Evolutionary conservation across 2,888 invertebrate genomes (phyloP), one percentile per base, ranked within the genome.

Genomic region (Coremacera marginata): DNA sequence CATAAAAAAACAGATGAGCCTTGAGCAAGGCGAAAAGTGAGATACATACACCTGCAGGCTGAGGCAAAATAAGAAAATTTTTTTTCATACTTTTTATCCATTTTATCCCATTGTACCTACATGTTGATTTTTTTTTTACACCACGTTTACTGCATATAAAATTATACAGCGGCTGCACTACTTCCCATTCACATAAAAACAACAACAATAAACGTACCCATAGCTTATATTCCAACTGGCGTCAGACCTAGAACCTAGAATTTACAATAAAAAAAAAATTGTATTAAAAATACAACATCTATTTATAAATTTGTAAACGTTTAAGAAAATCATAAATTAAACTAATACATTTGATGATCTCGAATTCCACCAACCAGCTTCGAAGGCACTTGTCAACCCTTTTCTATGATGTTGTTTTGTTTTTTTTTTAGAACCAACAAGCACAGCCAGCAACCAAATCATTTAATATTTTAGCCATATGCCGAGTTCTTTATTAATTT

Each of bases 391-490:
- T 65, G 34, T 37, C 34, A 65, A 34, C 37, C 31, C 34, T 31
- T 9, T 55, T n/a, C 55, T n/a, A 60, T 25, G 14, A 0, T 19
- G 25, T 25, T 22, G 25, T 9, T 11, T 60, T 27, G 0, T 3
- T 25, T 60, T 7, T 4, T 5, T 25, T 60, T 1, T 14, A n/a
- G n/a, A n/a, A n/a, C n/a, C n/a, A 19, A 55, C 8, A 55, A 55
- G 19, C n/a, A 9, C 2, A n/a, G 19, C 2, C 55, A 55, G 19
- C 19, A 55, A 55, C 19, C n/a, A 55, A 55, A 22, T 22, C 55
- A 55, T 55, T 74, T 52, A 55, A 67, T 67, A 74, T 74, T 67
- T 67, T 9, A 67, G 44, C 67, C 74, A 57, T 74, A 74, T 67
- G 74, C 34, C 22, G 52, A n/a, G 49, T 55, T 65, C 25, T 74